Base-by-base conservation (phyloP, 2,797 vertebrate genomes). In the Leptodactylus fallax region DNA sequence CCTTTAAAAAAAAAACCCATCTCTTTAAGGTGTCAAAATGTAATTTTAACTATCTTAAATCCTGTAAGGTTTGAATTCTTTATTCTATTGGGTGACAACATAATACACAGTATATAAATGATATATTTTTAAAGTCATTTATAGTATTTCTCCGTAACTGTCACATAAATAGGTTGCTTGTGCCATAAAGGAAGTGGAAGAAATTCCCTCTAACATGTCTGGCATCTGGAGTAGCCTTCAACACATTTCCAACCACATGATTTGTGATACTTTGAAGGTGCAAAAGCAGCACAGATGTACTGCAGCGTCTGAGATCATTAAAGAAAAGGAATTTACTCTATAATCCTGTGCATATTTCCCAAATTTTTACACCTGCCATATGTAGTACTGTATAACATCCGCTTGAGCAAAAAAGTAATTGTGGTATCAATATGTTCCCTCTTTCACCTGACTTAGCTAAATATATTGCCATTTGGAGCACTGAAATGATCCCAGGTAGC, bases 251-350 rank as follows among this genome's bases (percentile, higher is more conserved):
- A 89, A 81, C 36, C 84, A 82, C 51, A 58, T 85, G 85, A 82
- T 89, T 86, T 89, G 88, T 78, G 79, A 89, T 76, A 67, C 78
- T 63, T 77, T 21, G 58, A 89, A 89, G 83, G 88, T 79, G 88
- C 88, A 89, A 89, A 86, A 89, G 83, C 84, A 83, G 84, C 88
- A 89, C 88, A 89, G 88, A 89, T 89, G 88, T 76, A 89, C 79
- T 55, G 71, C 58, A 86, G 84, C 63, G 17, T 71, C 81, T 76
- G 58, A 76, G 56, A 78, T 82, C 78, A 85, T 85, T 85, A 88
- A 77, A 81, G 71, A 82, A 56, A 69, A 79, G 13, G 55, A 69
- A 82, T 85, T 25, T 65, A 65, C 51, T 67, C 65, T 78, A 16
- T 56, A 79, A 47, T 56, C 36, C 36, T 84, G 47, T 85, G 16